A percentile compares a stretch with the other conserved stretches of the same genome.
phyloP scores from a whole-genome alignment of 2,888 invertebrate species.

The Calameuta filiformis region DNA sequence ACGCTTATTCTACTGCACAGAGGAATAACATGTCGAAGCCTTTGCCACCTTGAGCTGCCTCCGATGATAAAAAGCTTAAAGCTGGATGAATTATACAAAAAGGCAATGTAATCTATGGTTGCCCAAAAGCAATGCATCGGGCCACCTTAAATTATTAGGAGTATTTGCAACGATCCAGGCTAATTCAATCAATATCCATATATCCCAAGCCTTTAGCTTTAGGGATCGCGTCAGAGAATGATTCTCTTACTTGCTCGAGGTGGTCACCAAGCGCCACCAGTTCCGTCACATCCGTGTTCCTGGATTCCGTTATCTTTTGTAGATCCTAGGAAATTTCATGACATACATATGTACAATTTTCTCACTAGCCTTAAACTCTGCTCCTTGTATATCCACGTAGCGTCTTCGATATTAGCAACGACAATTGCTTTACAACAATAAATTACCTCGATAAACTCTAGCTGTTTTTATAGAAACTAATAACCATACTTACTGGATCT shows the following conservation, averaged over 20 bases:
- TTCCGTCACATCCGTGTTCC: constrained; percentile 78
- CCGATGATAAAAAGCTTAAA: constrained; percentile 20
- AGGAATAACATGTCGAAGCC: constrained; percentile 14
- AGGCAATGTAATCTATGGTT: constrained; percentile 18
- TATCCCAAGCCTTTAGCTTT: constrained; percentile 20
- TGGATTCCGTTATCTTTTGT: constrained; percentile 79
- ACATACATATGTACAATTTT: constrained; percentile 13
- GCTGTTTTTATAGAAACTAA: not conserved
- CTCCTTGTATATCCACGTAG: not conserved
- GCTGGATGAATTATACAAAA: constrained; percentile 17
- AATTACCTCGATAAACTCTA: not conserved
- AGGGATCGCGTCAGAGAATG: constrained; percentile 21
- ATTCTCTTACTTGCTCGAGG: constrained; percentile 83
- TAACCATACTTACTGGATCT: not conserved
- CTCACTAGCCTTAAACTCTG: not conserved
- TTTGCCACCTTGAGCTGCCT: constrained; percentile 16
- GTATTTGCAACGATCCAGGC: constrained; percentile 17
- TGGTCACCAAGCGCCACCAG: constrained; percentile 81
- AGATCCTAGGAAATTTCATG: constrained; percentile 74
- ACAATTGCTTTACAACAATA: not conserved
- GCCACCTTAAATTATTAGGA: constrained; percentile 11
- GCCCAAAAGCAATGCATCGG: constrained; percentile 23
- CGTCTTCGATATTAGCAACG: not conserved
- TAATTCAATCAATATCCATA: constrained; percentile 8
- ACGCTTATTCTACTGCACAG: constrained; percentile 13